Evolutionary conservation across 2,797 vertebrate genomes (phyloP).

Genomic region (Macropus fuliginosus): DNA sequence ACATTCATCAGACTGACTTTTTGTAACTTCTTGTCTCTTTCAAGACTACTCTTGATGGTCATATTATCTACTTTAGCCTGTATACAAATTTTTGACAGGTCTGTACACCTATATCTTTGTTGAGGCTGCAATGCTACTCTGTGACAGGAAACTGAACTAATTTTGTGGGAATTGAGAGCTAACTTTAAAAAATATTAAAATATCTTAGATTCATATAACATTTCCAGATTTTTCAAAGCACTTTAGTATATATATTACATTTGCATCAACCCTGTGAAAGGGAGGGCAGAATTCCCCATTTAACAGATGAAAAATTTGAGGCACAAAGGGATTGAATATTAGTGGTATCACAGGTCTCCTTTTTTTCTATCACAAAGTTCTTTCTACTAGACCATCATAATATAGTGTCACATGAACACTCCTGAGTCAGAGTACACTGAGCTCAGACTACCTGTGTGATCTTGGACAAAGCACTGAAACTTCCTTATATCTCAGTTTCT

Average conservation of each 20-base stretch:
- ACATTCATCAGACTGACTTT: background rate
- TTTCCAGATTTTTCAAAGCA: slow-evolving; percentile 4
- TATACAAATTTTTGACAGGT: background rate
- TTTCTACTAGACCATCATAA: too few relatives aligned
- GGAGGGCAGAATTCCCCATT: background rate
- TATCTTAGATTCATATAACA: background rate
- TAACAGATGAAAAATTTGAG: background rate
- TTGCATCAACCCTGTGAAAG: background rate
- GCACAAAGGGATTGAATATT: background rate
- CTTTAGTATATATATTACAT: slow-evolving; percentile 8
- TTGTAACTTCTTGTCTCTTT: slow-evolving; percentile 2
- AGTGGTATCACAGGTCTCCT: background rate
- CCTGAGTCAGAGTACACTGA: background rate
- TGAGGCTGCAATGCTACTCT: background rate
- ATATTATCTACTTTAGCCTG: slow-evolving; percentile 1
- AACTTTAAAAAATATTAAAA: background rate
- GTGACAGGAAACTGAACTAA: background rate
- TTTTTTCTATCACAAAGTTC: too few relatives aligned
- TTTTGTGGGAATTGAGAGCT: background rate
- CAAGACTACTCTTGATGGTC: background rate
- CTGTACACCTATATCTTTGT: background rate
- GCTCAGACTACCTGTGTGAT: background rate
- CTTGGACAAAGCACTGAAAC: background rate
- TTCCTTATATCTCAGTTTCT: background rate
- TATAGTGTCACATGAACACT: too few relatives aligned